Percentiles rank a stretch among this genome's conserved stretches.
phyloP scores from a whole-genome alignment of 1,140 invertebrate genomes.

The Phthorimaea operculella region DNA sequence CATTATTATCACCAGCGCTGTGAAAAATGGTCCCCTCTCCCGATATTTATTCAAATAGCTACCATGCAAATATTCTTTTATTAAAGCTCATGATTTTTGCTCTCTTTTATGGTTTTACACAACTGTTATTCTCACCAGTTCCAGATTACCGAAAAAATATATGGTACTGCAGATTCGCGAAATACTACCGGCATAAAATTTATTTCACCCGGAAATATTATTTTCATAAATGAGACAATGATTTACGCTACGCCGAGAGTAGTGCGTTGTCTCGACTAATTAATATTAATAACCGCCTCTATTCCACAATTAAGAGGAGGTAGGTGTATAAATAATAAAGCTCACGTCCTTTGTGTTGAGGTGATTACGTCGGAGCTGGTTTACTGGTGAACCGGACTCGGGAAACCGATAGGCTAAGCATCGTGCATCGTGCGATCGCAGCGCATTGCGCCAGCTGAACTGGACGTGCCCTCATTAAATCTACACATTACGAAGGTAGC shows the following conservation, averaged over 20 bases:
- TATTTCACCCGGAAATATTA: not conserved
- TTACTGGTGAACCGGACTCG: not conserved
- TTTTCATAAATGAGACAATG: constrained; percentile 4
- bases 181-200: not conserved
- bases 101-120: not conserved
- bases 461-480: constrained; percentile 18
- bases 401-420: not conserved
- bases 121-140: not conserved
- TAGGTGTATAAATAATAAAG: constrained; percentile 3
- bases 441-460: constrained; percentile 10
- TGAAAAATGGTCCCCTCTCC: constrained; percentile 53
- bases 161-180: not conserved
- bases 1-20: constrained; percentile 58
- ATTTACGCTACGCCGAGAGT: constrained; percentile 2
- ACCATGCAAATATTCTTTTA: constrained; percentile 40
- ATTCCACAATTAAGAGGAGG: constrained; percentile 1
- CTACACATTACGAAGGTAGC: constrained; percentile 15
- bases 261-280: constrained; percentile 4
- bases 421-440: constrained; percentile 1
- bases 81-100: constrained; percentile 28
- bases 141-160: not conserved
- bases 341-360: not conserved
- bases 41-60: constrained; percentile 59
- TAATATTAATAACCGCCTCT: constrained; percentile 5
- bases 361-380: not conserved